Evolutionary conservation across 2,113 vertebrate genomes (phyloP), one percentile per base, ranked within the genome.

Genomic region (Megaceryle maxima): DNA sequence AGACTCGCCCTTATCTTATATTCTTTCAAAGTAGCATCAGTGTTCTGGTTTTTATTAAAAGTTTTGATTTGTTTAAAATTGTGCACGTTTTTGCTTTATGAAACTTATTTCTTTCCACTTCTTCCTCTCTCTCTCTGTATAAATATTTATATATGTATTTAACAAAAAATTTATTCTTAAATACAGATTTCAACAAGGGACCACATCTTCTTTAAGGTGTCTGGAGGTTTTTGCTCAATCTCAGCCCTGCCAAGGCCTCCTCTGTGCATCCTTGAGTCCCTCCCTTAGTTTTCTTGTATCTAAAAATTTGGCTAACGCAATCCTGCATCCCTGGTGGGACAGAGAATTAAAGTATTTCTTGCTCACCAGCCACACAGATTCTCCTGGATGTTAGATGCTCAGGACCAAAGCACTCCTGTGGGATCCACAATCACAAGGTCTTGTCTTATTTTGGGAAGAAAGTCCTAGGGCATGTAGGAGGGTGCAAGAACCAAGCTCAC

Each of bases 31-130:
- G 77, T 68, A 90, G 46, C 85, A 90, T 89, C 81, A 39, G 48
- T 72, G 67, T 56, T 92, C 90, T 96, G 92, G 46, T 67, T 97
- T 88, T 87, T 73, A 89, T 91, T 93, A 93, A 29, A 66, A 87
- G 41, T 25, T 29, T 41, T 70, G 26, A 70, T 95, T 91, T 87
- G 66, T 91, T 91, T 91, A 66, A 94, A 92, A 83, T 78, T 43
- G 77, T 41, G 37, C 80, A 63, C 16, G 9, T 87, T 88, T 80
- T 83, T 25, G 7, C 6, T 15, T 66, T 90, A 63, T 29, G 43
- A 87, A 84, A n/a, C 28, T 74, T 48, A 20, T n/a, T 91, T 84
- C 43, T 87, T 91, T 64, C 77, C 81, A 84, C 51, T 11, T 89
- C 69, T 96, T 87, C 44, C 81, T 79, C 67, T 62, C 39, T 33